phyloP scores from a whole-genome alignment of 2,888 invertebrate genomes.

The Drosophila cognata region DNA sequence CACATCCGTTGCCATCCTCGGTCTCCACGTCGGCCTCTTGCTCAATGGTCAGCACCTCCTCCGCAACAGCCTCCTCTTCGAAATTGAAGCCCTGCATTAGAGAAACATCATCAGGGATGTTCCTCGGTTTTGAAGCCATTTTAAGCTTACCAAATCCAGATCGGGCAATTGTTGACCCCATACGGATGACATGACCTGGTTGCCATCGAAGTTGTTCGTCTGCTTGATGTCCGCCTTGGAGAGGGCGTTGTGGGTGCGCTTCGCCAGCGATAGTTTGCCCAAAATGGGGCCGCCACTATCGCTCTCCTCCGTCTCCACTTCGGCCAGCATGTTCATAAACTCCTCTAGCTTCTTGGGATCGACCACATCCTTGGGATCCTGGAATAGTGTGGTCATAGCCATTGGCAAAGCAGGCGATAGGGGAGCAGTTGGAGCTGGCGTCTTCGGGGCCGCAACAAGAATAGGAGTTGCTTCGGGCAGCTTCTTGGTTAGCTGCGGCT shows the following conservation, averaged over 20 bases:
- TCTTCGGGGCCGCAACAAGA: neutral
- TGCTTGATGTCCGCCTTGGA: slow-evolving; percentile 78
- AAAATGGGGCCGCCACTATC: slow-evolving; percentile 87
- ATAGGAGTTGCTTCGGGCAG: neutral
- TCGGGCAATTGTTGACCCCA: slow-evolving; percentile 70
- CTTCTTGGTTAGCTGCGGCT: slow-evolving; percentile 45
- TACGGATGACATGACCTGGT: slow-evolving; percentile 67
- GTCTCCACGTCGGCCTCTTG: slow-evolving; percentile 82
- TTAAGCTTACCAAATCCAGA: slow-evolving; percentile 47
- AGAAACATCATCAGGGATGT: neutral
- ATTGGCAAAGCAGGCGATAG: slow-evolving; percentile 24
- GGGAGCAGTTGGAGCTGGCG: slow-evolving; percentile 8
- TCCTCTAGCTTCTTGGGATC: slow-evolving; percentile 84
- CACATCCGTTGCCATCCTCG: slow-evolving; percentile 71
- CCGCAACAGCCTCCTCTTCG: slow-evolving; percentile 75
- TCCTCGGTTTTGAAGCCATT: neutral
- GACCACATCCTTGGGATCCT: slow-evolving; percentile 84
- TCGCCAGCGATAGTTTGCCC: slow-evolving; percentile 88
- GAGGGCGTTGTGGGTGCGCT: slow-evolving; percentile 88
- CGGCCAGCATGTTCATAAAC: slow-evolving; percentile 84
- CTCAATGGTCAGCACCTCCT: slow-evolving; percentile 80
- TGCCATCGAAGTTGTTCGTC: slow-evolving; percentile 51
- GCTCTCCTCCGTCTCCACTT: slow-evolving; percentile 85
- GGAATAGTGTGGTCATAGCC: slow-evolving; percentile 80
- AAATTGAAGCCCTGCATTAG: slow-evolving; percentile 72